phyloP scores from a whole-genome alignment of 2,888 invertebrate species.

The Alviniconcha strummeri region DNA sequence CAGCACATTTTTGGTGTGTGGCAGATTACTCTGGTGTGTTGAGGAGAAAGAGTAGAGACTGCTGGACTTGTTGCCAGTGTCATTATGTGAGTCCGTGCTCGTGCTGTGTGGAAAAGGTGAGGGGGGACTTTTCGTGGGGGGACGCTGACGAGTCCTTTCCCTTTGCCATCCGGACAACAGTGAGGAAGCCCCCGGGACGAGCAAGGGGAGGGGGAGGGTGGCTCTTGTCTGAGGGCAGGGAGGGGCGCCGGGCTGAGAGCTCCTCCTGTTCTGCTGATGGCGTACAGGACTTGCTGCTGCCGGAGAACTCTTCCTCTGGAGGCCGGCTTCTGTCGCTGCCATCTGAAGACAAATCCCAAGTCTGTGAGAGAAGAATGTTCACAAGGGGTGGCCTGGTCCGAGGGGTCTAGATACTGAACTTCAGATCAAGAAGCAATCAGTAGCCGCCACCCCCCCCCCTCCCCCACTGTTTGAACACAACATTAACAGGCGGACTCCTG shows the following conservation, averaged over 20 bases:
- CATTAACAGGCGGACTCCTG: too few species aligned
- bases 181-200: neutral
- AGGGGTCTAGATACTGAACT: too few species aligned
- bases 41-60: conserved; percentile 5
- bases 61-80: conserved; percentile 13
- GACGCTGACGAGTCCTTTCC: conserved; percentile 10
- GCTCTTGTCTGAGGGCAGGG: neutral
- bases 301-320: neutral
- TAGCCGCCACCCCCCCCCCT: too few species aligned
- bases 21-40: neutral
- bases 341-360: too few species aligned
- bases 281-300: neutral
- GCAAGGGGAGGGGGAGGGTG: neutral
- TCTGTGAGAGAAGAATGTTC: too few species aligned
- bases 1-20: conserved; percentile 20
- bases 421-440: too few species aligned
- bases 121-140: conserved; percentile 7
- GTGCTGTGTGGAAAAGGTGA: conserved; percentile 27
- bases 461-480: too few species aligned
- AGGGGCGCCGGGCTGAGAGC: neutral
- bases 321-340: too few species aligned
- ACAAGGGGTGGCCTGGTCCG: too few species aligned
- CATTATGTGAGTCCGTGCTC: conserved; percentile 28
- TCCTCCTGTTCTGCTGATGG: neutral
- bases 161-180: neutral